phyloP scores from a whole-genome alignment of 2,113 vertebrate species.

The Leucopsar rothschildi region DNA sequence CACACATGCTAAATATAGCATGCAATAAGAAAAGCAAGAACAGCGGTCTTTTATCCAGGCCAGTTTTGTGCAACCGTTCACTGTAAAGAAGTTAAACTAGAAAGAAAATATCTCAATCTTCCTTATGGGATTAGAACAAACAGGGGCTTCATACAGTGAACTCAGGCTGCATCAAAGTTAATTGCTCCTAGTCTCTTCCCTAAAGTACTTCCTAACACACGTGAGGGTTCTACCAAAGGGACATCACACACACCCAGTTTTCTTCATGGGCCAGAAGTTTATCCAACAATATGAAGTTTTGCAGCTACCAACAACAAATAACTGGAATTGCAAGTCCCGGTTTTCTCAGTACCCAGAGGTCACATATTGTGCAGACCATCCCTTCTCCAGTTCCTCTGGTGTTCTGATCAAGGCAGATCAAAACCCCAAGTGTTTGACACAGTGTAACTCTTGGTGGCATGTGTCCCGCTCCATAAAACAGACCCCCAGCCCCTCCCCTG shows the following conservation, averaged over 20 bases:
- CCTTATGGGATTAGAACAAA: not conserved
- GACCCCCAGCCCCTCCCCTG: not conserved
- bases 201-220: not conserved
- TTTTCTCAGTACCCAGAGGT: not conserved
- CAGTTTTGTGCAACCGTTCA: not conserved
- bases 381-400: not conserved
- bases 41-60: slow-evolving; percentile 22
- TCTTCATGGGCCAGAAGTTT: not conserved
- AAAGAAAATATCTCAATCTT: not conserved
- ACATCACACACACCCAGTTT: not conserved
- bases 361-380: fast-evolving
- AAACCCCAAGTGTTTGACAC: not conserved
- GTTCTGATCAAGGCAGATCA: not conserved
- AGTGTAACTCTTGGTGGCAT: not conserved
- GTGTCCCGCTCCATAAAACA: not conserved
- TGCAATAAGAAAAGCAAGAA: slow-evolving; percentile 9
- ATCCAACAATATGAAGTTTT: not conserved
- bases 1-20: slow-evolving; percentile 46
- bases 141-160: not conserved
- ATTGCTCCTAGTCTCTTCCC: not conserved
- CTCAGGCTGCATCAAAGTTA: not conserved
- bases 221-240: not conserved
- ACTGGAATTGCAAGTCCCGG: not conserved
- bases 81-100: not conserved
- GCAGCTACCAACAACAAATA: not conserved